Evolutionary conservation across 2,797 vertebrate genomes (phyloP), one percentile per base, ranked within the genome.

Genomic region (Diceros bicornis): DNA sequence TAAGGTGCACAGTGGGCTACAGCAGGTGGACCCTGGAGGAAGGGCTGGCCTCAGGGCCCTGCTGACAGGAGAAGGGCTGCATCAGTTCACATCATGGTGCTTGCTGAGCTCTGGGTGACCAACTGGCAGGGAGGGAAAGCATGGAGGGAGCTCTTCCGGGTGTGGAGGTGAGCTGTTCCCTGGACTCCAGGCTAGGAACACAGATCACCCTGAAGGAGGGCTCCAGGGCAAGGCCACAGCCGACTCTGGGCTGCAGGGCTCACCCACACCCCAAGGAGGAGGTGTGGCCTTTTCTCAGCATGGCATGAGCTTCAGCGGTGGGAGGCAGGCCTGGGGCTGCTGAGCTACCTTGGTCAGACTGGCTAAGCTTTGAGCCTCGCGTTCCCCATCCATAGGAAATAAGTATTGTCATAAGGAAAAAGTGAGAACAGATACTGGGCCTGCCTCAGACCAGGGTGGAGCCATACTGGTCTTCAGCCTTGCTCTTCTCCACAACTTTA

Each of bases 281-380:
- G 16, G 12, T 0, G 16, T 7, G 23, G 47, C 57, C 29, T 57
- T 84, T 41, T 32, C 37, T 27, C 13, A 75, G 79, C 50, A 23
- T 0, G 0, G 44, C 2, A 0, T 14, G 13, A 34, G 66, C 23
- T 84, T 16, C 2, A 47, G 11, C 12, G 55, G 84, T 55, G 13
- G 50, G 25, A 44, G 25, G 78, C 32, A n/a, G 55, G 13, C 75
- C 62, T 44, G 66, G 75, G 61, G 11, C n/a, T 37, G 34, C 52
- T n/a, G 55, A 14, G 66, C 66, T 29, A 5, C 66, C 32, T 5
- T 13, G 25, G 29, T 18, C 62, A 34, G 71, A 20, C 11, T 2
- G 23, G n/a, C 50, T 29, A 13, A 27, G 34, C n/a, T 21, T 1
- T 0, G 32, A 55, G 61, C 34, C 32, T 34, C 17, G 2, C 29